Evolutionary conservation across 2,888 invertebrate species (phyloP).

Genomic region (Parnassius glacialis): DNA sequence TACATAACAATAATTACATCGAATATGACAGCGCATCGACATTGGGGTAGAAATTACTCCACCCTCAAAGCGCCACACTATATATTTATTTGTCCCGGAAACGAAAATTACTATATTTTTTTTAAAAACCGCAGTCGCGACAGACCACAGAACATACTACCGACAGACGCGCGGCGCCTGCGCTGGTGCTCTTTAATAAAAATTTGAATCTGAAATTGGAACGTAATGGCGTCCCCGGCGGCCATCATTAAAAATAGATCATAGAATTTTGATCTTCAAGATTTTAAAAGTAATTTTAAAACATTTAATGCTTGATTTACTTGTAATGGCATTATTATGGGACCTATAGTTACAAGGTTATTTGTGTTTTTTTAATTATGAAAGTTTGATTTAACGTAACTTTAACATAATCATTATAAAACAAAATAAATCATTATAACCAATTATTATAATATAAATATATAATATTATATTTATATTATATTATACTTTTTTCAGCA

Average conservation of each 20-base stretch:
- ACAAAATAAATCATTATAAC: too few relatives aligned
- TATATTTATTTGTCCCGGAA: conserved; percentile 46
- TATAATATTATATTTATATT: too few relatives aligned
- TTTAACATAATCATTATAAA: too few relatives aligned
- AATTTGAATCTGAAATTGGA: conserved; percentile 69
- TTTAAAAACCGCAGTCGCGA: conserved; percentile 41
- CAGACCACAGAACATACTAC: conserved; percentile 7
- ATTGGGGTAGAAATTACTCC: conserved; percentile 35
- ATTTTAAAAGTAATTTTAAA: conserved; percentile 53
- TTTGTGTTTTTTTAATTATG: too few relatives aligned
- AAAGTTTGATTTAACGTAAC: too few relatives aligned
- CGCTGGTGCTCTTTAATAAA: conserved; percentile 48
- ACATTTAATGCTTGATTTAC: conserved; percentile 46
- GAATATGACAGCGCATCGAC: conserved; percentile 28
- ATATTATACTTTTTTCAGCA: too few relatives aligned
- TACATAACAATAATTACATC: conserved; percentile 37
- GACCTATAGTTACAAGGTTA: conserved; percentile 7
- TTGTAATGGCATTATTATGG: conserved; percentile 36
- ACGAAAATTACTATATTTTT: conserved; percentile 51
- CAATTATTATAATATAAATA: too few relatives aligned
- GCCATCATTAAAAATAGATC: conserved; percentile 74
- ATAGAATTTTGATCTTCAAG: conserved; percentile 45
- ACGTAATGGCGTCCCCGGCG: conserved; percentile 57
- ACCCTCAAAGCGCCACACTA: conserved; percentile 31
- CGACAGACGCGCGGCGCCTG: conserved; percentile 54